Evolutionary conservation across 2,113 vertebrate species (phyloP), one percentile per base, ranked within the genome.

Genomic region (Dicentrarchus labrax): DNA sequence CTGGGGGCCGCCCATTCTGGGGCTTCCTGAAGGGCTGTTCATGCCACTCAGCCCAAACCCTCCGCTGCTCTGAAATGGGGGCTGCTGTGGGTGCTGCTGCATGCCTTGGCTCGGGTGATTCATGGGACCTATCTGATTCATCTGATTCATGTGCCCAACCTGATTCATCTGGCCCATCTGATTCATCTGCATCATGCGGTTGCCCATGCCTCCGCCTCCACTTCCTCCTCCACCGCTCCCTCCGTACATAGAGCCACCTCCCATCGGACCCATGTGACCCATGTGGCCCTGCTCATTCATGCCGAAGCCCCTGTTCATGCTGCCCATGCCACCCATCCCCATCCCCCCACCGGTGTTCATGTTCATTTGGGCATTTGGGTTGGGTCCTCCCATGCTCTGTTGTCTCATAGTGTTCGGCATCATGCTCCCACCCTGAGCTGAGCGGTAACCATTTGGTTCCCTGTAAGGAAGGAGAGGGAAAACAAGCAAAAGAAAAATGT

Each of bases 371-470:
- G 95, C 88, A 53, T 95, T 95, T 0, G 96, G 93, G 94, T 86
- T 96, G 39, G 91, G 86, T 74, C 94, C 97, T 50, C 95, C 96
- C 88, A 97, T 92, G 69, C 92, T 85, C 43, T 97, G 92, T 57
- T 96, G 93, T 84, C 98, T 90, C 93, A 94, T 93, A 1, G 80
- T 6, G 79, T 90, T 93, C 0, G 90, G 84, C 86, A 94, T 96
- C 92, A 98, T 91, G 85, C 89, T 95, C 64, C 96, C 92, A 86
- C 89, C 96, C 43, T 96, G 93, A 85, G 95, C 96, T 57, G 97
- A 91, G 86, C 97, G 96, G 91, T 97, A 99, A 64, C 97, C 97
- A 76, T 98, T 99, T 68, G 96, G 97, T 83, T 99, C 98, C 92
- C 98, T 99, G 93, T 16, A 66, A 39, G 91, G 60, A 84, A 70